These are phyloP conservation scores for Empis livida DNA, from an alignment of 2,888 invertebrate genomes.

Conservation along the genomic window DNA sequence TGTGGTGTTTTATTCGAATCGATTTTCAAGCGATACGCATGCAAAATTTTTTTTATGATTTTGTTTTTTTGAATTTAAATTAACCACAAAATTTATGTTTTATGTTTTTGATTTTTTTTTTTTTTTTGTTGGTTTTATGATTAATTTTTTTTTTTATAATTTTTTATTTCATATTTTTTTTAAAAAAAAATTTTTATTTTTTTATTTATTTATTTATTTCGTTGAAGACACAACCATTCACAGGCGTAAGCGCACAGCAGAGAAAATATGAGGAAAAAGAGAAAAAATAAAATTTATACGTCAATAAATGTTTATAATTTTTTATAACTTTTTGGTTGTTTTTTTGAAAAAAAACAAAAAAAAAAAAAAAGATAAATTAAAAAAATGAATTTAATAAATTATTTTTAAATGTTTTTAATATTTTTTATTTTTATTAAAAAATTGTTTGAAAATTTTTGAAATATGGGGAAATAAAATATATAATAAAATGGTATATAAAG, in stretches of 20 bases:
- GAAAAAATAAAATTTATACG: constrained; percentile 45
- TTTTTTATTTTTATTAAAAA: not conserved
- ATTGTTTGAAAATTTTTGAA: too few relatives aligned
- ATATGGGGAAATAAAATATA: too few relatives aligned
- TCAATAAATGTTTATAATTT: constrained; percentile 15
- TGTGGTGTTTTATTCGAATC: not conserved
- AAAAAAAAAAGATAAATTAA: not conserved
- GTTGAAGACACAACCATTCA: constrained; percentile 71
- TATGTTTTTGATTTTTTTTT: constrained; percentile 1
- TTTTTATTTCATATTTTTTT: constrained; percentile 2
- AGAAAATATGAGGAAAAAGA: constrained; percentile 53
- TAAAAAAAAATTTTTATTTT: constrained; percentile 24
- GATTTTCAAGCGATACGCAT: not conserved
- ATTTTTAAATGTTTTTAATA: constrained; percentile 5
- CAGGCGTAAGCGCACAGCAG: constrained; percentile 73
- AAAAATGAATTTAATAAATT: constrained; percentile 11
- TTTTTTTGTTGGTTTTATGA: not conserved
- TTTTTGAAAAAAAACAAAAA: not conserved
- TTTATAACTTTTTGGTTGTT: not conserved
- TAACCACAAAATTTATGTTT: constrained; percentile 23
- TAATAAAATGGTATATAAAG: too few relatives aligned
- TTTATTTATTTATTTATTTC: constrained; percentile 19
- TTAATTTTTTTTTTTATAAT: constrained; percentile 5
- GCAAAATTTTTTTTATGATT: constrained; percentile 42
- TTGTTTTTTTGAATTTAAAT: constrained; percentile 52